Evolutionary conservation across 2,888 invertebrate species (phyloP).

Genomic region (Troilus luridus): DNA sequence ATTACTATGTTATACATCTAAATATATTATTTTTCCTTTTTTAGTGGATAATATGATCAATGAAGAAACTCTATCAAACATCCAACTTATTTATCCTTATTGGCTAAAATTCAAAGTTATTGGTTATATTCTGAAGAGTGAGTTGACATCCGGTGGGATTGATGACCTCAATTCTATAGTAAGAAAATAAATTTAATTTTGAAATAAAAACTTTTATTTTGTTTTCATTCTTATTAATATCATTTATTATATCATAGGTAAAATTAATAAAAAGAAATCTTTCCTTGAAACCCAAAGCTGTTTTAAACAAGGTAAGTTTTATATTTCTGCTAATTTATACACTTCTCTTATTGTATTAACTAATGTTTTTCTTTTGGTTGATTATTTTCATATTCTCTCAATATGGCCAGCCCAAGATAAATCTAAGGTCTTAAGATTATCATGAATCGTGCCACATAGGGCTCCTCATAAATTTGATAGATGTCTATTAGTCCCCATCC

Average conservation of each 20-base stretch:
- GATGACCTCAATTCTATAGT: conserved; percentile 49
- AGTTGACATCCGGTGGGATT: not conserved
- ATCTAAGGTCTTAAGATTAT: no score
- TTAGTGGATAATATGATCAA: not conserved
- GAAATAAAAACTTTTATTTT: not conserved
- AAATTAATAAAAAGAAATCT: conserved; percentile 30
- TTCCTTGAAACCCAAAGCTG: not conserved
- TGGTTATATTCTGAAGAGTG: conserved; percentile 49
- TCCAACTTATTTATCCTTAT: conserved; percentile 8
- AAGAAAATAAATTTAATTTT: conserved; percentile 4
- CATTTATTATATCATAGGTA: not conserved
- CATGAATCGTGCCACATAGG: no score
- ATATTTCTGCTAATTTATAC: not conserved
- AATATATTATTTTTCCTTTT: not conserved
- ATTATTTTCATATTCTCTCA: not conserved
- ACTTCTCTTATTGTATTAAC: not conserved
- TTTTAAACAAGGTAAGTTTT: conserved; percentile 16
- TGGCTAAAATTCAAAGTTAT: conserved; percentile 51
- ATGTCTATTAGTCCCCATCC: no score
- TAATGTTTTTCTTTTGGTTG: not conserved
- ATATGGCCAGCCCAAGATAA: no score
- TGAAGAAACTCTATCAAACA: not conserved
- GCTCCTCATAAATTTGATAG: no score
- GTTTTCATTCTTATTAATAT: not conserved
- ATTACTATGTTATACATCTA: no score